Conservation (phyloP, 2,113 vertebrate species). For the Nestor notabilis region DNA sequence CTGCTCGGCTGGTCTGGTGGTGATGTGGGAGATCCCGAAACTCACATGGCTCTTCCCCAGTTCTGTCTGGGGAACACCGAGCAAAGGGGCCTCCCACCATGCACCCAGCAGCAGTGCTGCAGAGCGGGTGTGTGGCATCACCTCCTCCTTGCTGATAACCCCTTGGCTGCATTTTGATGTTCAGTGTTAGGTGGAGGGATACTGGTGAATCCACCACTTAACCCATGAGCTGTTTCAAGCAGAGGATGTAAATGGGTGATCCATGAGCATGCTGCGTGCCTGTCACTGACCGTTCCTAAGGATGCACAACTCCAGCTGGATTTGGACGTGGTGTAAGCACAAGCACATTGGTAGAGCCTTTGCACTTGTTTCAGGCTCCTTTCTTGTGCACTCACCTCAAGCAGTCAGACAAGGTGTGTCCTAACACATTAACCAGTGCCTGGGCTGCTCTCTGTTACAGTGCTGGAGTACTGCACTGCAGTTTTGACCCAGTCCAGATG, state of each 20-base stretch:
- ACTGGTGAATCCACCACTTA: neutral
- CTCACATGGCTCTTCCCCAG: fast-evolving
- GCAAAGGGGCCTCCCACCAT: fast-evolving
- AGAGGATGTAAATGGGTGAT: neutral
- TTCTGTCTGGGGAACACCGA: neutral
- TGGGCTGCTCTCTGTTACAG: neutral
- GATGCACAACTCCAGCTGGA: neutral
- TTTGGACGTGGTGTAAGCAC: neutral
- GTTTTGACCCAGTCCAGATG: neutral
- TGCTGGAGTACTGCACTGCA: neutral
- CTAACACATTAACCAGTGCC: neutral
- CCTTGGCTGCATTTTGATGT: neutral
- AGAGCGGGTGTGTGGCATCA: fast-evolving
- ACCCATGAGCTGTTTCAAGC: neutral
- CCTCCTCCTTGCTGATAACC: neutral
- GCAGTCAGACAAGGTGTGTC: neutral
- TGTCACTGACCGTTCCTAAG: neutral
- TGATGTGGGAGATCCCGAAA: constrained; percentile 17
- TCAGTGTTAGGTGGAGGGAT: neutral
- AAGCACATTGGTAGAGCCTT: neutral
- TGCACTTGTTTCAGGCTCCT: neutral
- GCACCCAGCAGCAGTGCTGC: neutral
- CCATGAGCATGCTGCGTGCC: neutral
- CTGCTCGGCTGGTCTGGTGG: constrained; percentile 28
- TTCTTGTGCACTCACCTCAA: neutral